Conservation (phyloP, 1,140 invertebrate species). For the Zaprionus lachaisei region DNA sequence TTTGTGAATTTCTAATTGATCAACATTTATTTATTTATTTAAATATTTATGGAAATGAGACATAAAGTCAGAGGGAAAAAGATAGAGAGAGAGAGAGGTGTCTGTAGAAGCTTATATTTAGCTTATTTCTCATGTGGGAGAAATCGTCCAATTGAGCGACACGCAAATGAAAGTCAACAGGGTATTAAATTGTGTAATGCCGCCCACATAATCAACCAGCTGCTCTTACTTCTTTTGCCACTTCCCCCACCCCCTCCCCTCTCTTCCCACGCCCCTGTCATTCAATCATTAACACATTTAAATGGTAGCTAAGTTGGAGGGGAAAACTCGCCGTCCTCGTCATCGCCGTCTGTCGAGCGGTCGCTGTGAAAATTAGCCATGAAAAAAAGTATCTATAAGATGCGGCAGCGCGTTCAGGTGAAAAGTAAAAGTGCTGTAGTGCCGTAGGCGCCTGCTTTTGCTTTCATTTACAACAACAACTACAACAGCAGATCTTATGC, state of each 20-base stretch:
- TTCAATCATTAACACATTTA: conserved; percentile 48
- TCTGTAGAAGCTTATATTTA: not conserved
- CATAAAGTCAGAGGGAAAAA: conserved; percentile 1
- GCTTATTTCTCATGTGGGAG: conserved; percentile 30
- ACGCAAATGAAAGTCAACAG: conserved; percentile 45
- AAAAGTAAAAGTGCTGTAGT: conserved; percentile 76
- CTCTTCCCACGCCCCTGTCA: not conserved
- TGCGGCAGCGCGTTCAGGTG: conserved; percentile 36
- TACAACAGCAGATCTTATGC: conserved; percentile 4
- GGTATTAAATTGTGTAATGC: conserved; percentile 43
- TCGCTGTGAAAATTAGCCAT: conserved; percentile 63
- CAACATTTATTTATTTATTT: conserved; percentile 4
- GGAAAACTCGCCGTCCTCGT: conserved; percentile 61
- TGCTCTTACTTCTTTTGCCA: conserved; percentile 2
- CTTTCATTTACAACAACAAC: conserved; percentile 61
- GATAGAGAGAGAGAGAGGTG: not conserved
- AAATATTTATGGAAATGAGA: not conserved
- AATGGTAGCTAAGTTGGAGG: conserved; percentile 31
- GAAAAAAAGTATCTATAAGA: conserved; percentile 65
- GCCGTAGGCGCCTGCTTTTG: conserved; percentile 62
- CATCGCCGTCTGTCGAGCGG: not conserved
- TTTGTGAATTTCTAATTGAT: conserved; percentile 11
- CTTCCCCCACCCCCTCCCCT: not conserved
- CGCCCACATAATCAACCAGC: conserved; percentile 36
- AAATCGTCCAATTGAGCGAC: conserved; percentile 44